Base-by-base conservation (phyloP, 2,113 vertebrate species). In the Thalassoma bifasciatum region DNA sequence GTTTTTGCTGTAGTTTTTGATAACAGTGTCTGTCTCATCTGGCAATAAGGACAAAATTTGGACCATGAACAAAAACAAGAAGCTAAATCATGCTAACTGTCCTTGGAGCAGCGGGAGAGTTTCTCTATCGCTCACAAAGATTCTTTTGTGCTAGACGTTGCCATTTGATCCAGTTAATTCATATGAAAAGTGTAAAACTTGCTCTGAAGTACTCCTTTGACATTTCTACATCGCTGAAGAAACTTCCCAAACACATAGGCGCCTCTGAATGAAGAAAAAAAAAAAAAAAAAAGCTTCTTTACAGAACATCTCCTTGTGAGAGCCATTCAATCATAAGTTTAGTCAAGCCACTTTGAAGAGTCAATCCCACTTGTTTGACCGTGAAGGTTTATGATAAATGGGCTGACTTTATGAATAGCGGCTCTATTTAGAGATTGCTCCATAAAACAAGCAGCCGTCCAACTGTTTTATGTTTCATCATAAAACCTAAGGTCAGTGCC, bases 351-450 rank as follows among this genome's bases (percentile, higher is more conserved):
- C 58, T 51, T 53, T 61, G 47, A 71, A 52, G 67, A 72, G 58
- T 77, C 54, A 46, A 12, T 69, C 78, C 79, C 59, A 59, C 66
- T 59, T 56, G 57, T 77, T 71, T 72, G 74, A 76, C 73, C 54
- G 16, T 70, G 77, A 74, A 75, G 64, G 46, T 84, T 77, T 78
- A 74, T 63, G 85, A 81, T 86, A 56, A 79, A 85, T 63, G 81
- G 37, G 44, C 52, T 4, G 68, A 51, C 54, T 72, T 84, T 63
- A 79, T 79, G 79, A 82, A 84, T 69, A 73, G 85, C 56, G 21
- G 59, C 72, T 86, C 73, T 81, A 88, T 89, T 86, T 84, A 81
- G 79, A 82, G 81, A 82, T 66, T 75, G 64, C 75, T 82, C 81
- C 85, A 89, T 83, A 77, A 88, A 86, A 62, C 81, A 69, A 57